A percentile compares a stretch with the other conserved stretches of the same genome.
Evolutionary conservation across 2,113 vertebrate species (phyloP).

Genomic region (Eulemur rufifrons): DNA sequence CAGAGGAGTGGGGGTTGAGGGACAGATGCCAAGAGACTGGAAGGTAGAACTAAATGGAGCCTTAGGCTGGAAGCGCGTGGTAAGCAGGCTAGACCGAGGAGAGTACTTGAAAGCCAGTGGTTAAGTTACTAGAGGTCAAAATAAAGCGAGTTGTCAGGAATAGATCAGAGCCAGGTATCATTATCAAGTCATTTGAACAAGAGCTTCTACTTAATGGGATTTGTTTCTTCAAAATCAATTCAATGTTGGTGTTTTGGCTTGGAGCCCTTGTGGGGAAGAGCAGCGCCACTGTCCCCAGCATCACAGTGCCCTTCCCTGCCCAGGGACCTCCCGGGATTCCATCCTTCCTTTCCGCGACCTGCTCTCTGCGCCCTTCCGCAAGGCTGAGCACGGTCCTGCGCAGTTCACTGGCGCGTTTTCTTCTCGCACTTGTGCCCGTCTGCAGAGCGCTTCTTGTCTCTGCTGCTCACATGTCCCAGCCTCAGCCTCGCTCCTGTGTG

Average conservation of each 20-base stretch:
- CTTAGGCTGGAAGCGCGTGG: neutral
- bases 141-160: neutral
- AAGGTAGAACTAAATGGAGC: neutral
- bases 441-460: neutral
- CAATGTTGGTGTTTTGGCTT: neutral
- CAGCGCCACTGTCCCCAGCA: neutral
- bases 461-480: neutral
- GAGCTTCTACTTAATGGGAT: neutral
- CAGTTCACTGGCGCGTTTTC: too few relatives aligned
- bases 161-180: neutral
- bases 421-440: rapidly evolving
- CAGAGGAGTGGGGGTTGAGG: neutral
- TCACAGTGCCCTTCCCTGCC: neutral
- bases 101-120: neutral
- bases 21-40: neutral
- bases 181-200: neutral
- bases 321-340: rapidly evolving
- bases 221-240: neutral
- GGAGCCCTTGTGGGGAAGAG: neutral
- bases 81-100: neutral
- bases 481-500: neutral
- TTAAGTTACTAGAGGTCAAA: neutral
- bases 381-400: neutral
- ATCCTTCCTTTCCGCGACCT: neutral
- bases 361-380: neutral